Evolutionary conservation across 2,113 vertebrate species (phyloP), one percentile per base, ranked within the genome.

Genomic region (Eulacestoma nigropectus): DNA sequence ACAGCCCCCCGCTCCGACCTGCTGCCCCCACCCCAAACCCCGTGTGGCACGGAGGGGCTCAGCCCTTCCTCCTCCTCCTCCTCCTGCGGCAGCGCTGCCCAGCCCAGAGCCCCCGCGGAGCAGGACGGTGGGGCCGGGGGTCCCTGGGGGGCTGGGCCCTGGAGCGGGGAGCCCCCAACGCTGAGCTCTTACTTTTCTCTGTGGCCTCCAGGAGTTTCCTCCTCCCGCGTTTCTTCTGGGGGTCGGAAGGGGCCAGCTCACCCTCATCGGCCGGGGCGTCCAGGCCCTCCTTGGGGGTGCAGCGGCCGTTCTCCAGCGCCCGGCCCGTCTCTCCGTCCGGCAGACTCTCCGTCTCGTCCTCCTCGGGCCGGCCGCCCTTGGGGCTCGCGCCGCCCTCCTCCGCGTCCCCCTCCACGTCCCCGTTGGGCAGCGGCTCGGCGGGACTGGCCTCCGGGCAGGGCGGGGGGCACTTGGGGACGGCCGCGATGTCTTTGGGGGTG

Each of bases 251-350:
- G 96, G 97, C 95, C 64, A 95, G 89, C 97, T 99, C 98, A 92
- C 98, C 98, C 92, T 98, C 98, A 78, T 98, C 98, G 39, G 80
- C 80, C 37, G 98, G 98, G 8, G 97, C 96, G 83, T 99, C 98
- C 53, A 97, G 97, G 53, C 98, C 98, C 49, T 98, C 98, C 90
- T 94, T 98, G 87, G 98, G 96, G 79, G 96, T 93, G 85, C 97
- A 98, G 97, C 98, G 98, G 78, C 99, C 98, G 62, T 99, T 99
- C 97, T 99, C 99, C 97, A 98, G 97, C 65, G 98, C 97, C 63
- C 97, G 97, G 87, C 98, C 98, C 50, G 67, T 95, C 84, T 96
- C 97, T 22, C 97, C 96, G 64, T 98, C 98, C 1, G 96, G 39
- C 8, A 80, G 97, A 62, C 97, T 97, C 79, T 98, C 97, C 9